Conservation (phyloP, 2,113 vertebrate genomes). For the Micronisus gabar region DNA sequence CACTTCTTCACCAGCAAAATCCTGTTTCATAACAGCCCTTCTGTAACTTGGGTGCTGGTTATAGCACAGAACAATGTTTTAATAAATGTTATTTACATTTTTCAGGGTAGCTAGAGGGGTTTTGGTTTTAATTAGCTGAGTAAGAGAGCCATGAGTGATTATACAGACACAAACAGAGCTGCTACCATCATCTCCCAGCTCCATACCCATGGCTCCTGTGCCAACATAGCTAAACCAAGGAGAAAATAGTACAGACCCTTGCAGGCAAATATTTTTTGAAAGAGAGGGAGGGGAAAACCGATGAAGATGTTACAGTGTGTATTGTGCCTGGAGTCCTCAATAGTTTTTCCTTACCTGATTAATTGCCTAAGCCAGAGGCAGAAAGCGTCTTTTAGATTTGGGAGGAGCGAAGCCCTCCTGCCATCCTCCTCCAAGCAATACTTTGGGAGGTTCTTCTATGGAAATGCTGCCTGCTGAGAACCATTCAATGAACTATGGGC, state of each 20-base stretch:
- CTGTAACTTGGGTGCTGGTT: not conserved
- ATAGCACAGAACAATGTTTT: constrained; percentile 29
- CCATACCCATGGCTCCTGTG: not conserved
- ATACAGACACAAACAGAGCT: not conserved
- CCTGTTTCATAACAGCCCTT: constrained; percentile 11
- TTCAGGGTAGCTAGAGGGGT: constrained; percentile 19
- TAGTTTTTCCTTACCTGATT: not conserved
- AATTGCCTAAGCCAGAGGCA: not conserved
- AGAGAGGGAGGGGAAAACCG: not conserved
- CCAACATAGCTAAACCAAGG: not conserved
- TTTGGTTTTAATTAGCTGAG: constrained; percentile 51
- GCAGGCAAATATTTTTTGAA: not conserved
- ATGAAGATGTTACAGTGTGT: not conserved
- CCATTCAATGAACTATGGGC: not conserved
- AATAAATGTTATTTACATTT: constrained; percentile 44
- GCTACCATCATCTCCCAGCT: not conserved
- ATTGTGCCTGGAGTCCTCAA: not conserved
- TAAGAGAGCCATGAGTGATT: not conserved
- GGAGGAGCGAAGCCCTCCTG: not conserved
- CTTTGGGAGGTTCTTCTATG: not conserved
- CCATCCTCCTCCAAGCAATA: not conserved
- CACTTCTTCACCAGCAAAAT: not conserved
- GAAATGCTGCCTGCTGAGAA: not conserved
- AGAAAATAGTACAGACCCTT: not conserved
- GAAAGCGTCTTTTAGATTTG: not conserved